Evolutionary conservation across 2,888 invertebrate species (phyloP).

Genomic region (Dioctria linearis): DNA sequence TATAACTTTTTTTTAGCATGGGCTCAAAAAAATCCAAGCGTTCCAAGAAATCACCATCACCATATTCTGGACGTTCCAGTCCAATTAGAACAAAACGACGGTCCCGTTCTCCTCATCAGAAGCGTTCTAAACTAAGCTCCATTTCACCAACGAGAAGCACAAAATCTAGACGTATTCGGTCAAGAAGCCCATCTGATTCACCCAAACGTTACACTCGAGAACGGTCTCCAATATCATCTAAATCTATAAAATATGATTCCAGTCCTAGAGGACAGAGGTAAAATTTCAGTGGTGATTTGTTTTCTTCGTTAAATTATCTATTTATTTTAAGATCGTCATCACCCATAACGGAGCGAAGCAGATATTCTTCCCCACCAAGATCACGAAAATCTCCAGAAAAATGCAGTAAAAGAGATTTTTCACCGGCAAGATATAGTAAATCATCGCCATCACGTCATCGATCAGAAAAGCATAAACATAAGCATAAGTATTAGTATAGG

Average conservation of each 20-base stretch:
- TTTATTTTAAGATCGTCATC: slow-evolving; percentile 51
- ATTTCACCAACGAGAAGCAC: slow-evolving; percentile 65
- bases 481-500: slow-evolving; percentile 70
- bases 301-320: no score
- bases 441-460: slow-evolving; percentile 64
- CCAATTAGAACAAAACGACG: slow-evolving; percentile 69
- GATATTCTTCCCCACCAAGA: slow-evolving; percentile 54
- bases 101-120: slow-evolving; percentile 71
- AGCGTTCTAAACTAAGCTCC: slow-evolving; percentile 67
- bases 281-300: not conserved
- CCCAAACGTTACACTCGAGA: slow-evolving; percentile 66
- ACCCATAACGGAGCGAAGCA: slow-evolving; percentile 38
- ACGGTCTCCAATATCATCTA: slow-evolving; percentile 55
- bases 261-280: slow-evolving; percentile 62
- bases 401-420: slow-evolving; percentile 63
- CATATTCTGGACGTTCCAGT: slow-evolving; percentile 63
- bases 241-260: slow-evolving; percentile 65
- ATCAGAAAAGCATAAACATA: slow-evolving; percentile 72
- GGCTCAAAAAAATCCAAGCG: slow-evolving; percentile 63
- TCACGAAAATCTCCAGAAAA: slow-evolving; percentile 61
- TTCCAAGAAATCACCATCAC: slow-evolving; percentile 64
- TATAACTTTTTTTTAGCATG: slow-evolving; percentile 53
- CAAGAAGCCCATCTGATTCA: slow-evolving; percentile 66
- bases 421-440: slow-evolving; percentile 65
- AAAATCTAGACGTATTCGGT: slow-evolving; percentile 59